Conservation (phyloP, 1,140 invertebrate species). For the Drosophila pallidifrons region DNA sequence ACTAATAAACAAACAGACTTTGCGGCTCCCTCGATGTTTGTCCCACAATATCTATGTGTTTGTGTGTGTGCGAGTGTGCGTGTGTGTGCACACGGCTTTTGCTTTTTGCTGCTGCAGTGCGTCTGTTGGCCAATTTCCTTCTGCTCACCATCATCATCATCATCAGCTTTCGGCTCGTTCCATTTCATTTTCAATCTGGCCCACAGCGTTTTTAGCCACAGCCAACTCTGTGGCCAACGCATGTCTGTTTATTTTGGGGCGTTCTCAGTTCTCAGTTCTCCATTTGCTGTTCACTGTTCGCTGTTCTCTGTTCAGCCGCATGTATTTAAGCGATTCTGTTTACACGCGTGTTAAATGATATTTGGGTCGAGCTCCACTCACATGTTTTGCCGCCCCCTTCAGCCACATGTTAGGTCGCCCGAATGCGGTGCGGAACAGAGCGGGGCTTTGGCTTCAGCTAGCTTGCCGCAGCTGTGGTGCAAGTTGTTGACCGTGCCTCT, state of each 20-base stretch:
- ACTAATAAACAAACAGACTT: slow-evolving; percentile 47
- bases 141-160: too few relatives aligned
- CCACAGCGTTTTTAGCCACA: slow-evolving; percentile 3
- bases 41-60: background rate
- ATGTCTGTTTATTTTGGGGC: slow-evolving; percentile 40
- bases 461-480: background rate
- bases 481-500: slow-evolving; percentile 1
- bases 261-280: slow-evolving; percentile 14
- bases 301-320: slow-evolving; percentile 20
- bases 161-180: too few relatives aligned
- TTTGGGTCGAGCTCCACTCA: slow-evolving; percentile 34
- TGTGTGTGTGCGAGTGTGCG: too few relatives aligned
- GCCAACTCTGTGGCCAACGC: slow-evolving; percentile 24
- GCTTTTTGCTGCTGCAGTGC: too few relatives aligned
- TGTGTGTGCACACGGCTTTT: too few relatives aligned
- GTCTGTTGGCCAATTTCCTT: background rate
- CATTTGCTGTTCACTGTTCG: slow-evolving; percentile 8
- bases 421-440: background rate
- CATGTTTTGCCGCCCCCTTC: slow-evolving; percentile 22
- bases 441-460: slow-evolving; percentile 7
- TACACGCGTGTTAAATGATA: slow-evolving; percentile 65
- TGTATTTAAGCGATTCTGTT: slow-evolving; percentile 55
- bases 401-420: slow-evolving; percentile 13
- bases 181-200: too few relatives aligned
- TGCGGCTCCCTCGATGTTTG: background rate